Conservation (phyloP, 1,140 invertebrate species). For the Sitodiplosis mosellana region DNA sequence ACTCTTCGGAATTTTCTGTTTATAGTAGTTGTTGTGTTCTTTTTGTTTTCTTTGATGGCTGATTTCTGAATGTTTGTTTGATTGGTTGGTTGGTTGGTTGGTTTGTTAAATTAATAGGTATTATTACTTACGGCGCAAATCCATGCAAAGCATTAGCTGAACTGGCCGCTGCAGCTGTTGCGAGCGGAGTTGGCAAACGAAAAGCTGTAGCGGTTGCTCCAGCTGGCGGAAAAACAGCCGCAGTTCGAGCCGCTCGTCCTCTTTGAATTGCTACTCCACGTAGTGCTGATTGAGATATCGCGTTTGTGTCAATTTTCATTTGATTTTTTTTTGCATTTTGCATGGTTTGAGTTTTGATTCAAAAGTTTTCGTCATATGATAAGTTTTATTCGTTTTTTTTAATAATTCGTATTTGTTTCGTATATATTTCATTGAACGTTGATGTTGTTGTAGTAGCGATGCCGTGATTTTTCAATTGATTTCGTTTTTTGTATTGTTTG, state of each 20-base stretch:
- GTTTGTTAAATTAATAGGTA: background rate
- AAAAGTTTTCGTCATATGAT: too few relatives aligned
- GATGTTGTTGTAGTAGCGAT: conserved; percentile 6
- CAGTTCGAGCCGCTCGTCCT: conserved; percentile 37
- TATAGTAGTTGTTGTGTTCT: too few relatives aligned
- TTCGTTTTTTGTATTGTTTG: conserved; percentile 6
- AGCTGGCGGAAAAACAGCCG: conserved; percentile 48
- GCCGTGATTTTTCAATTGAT: conserved; percentile 2
- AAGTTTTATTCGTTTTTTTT: background rate
- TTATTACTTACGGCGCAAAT: conserved; percentile 59
- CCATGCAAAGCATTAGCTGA: conserved; percentile 52
- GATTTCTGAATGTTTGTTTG: too few relatives aligned
- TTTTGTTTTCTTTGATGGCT: too few relatives aligned
- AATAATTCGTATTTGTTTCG: background rate
- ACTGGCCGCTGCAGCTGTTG: conserved; percentile 31
- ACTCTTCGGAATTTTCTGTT: too few relatives aligned
- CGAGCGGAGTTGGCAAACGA: conserved; percentile 33
- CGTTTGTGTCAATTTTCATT: conserved; percentile 13
- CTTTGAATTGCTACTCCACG: conserved; percentile 48
- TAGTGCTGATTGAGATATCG: conserved; percentile 38
- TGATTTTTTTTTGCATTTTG: conserved; percentile 5
- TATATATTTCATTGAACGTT: background rate
- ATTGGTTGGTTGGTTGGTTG: background rate
- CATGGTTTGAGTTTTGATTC: conserved; percentile 2
- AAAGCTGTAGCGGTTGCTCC: conserved; percentile 35